These are phyloP conservation scores for Athetis lepigone DNA, from an alignment of 2,888 invertebrate genomes.

Conservation along the genomic window DNA sequence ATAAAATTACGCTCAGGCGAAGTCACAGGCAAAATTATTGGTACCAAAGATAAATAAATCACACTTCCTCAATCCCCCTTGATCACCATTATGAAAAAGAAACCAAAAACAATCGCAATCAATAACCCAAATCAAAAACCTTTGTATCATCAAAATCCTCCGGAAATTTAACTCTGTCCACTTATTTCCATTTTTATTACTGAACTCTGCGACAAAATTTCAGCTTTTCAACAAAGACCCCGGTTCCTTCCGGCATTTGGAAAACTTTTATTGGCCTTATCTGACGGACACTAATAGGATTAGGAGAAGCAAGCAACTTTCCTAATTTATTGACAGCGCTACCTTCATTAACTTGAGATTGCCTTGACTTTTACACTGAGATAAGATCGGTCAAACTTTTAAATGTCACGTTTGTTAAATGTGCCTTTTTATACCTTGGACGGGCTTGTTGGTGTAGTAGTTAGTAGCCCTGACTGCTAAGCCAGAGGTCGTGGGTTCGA, in stretches of 20 bases:
- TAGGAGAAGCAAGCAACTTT: conserved; percentile 55
- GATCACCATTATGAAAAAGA: neutral
- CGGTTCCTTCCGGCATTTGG: conserved; percentile 51
- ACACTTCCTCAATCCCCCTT: neutral
- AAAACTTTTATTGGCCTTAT: conserved; percentile 64
- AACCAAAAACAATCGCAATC: neutral
- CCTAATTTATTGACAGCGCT: conserved; percentile 63
- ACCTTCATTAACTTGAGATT: conserved; percentile 55
- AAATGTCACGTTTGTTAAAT: conserved; percentile 23
- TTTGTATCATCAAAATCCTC: conserved; percentile 17
- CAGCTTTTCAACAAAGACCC: conserved; percentile 51
- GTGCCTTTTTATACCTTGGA: neutral
- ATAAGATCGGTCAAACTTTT: conserved; percentile 41
- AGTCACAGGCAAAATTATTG: too few species aligned
- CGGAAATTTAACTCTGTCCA: conserved; percentile 12
- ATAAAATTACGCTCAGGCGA: too few species aligned
- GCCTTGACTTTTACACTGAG: conserved; percentile 36
- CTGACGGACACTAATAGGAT: conserved; percentile 62
- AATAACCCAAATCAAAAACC: conserved; percentile 5
- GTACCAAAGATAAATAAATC: too few species aligned
- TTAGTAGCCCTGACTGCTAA: too few species aligned
- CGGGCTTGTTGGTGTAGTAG: too few species aligned
- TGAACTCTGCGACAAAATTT: conserved; percentile 34
- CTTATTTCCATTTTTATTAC: conserved; percentile 3
- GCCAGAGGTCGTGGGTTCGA: too few species aligned